Percentiles rank a stretch among this genome's conserved stretches.
These are phyloP conservation scores for Pluvialis apricaria DNA, from an alignment of 2,113 vertebrate genomes.

Conservation along the genomic window DNA sequence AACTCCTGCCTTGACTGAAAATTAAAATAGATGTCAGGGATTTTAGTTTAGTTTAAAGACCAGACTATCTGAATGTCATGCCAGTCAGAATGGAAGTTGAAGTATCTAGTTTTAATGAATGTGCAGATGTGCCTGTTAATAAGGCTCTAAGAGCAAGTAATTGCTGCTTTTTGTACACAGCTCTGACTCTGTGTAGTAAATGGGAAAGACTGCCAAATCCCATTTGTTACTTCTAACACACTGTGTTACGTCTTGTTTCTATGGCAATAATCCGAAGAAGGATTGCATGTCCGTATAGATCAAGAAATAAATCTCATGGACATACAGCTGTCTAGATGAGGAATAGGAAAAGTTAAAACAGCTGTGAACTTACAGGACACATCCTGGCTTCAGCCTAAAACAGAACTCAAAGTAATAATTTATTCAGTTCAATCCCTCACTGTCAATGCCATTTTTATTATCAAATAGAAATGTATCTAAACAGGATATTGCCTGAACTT, in stretches of 20 bases:
- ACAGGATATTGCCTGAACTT: slow-evolving; percentile 12
- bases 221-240: slow-evolving; percentile 21
- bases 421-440: not conserved
- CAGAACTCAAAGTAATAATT: not conserved
- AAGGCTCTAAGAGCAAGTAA: slow-evolving; percentile 18
- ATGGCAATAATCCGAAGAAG: slow-evolving; percentile 54
- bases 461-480: not conserved
- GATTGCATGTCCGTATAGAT: not conserved
- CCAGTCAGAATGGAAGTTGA: not conserved
- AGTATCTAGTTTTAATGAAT: not conserved
- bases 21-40: not conserved
- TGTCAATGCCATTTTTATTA: not conserved
- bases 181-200: slow-evolving; percentile 24
- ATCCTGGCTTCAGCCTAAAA: not conserved
- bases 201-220: slow-evolving; percentile 21
- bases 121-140: slow-evolving; percentile 40
- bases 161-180: slow-evolving; percentile 23
- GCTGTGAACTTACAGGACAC: slow-evolving; percentile 8
- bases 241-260: slow-evolving; percentile 40
- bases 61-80: not conserved
- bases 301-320: slow-evolving; percentile 40
- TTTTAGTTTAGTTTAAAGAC: not conserved
- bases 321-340: slow-evolving; percentile 15
- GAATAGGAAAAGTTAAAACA: not conserved
- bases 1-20: not conserved